Base-by-base conservation (phyloP, 2,113 vertebrate genomes). In the Cavia porcellus region DNA sequence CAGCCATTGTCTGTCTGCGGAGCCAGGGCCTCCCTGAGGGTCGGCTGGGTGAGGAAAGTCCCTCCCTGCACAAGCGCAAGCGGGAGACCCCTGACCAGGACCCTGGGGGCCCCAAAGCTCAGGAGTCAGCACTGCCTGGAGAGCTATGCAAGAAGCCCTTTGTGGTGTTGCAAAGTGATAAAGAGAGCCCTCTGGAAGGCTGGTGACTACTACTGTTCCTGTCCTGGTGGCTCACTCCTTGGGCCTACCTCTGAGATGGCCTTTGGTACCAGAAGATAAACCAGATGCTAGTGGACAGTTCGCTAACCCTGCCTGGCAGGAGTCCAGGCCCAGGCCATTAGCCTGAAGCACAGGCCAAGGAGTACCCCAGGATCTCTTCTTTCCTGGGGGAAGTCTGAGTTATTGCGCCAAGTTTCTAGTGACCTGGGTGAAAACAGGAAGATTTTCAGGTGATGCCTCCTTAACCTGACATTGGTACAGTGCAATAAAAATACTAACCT, bases 1-100 rank as follows among this genome's bases (percentile, higher is more conserved):
- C 99, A 0, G 99, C 99, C 86, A 97, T 99, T 6, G 99, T 99
- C 35, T 99, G 99, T 90, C 98, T 99, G 86, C 98, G 99, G 55
- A 98, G 99, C 0, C 86, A 99, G 61, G 99, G 99, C 5, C 94
- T 99, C 28, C 99, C 99, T 0, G 99, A 99, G 97, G 99, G 99
- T 25, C 99, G 98, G 8, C 92, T 99, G 32, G 98, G 98, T 32
- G 99, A 99, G 95, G 98, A 99, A 94, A 98, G 95, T 0, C 98
- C 98, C 8, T 98, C 99, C 45, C 98, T 99, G n/a, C 98, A 98
- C 96, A 99, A 99, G 97, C 99, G 99, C 97, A 99, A 99, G 98
- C 98, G 99, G 88, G 99, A 99, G 47, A 97, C 95, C 57, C 90
- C 86, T 96, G 95, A 98, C n/a, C 96, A 68, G 96, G 98, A 98